Evolutionary conservation across 2,888 invertebrate genomes (phyloP).

Genomic region (Ariolimax columbianus): DNA sequence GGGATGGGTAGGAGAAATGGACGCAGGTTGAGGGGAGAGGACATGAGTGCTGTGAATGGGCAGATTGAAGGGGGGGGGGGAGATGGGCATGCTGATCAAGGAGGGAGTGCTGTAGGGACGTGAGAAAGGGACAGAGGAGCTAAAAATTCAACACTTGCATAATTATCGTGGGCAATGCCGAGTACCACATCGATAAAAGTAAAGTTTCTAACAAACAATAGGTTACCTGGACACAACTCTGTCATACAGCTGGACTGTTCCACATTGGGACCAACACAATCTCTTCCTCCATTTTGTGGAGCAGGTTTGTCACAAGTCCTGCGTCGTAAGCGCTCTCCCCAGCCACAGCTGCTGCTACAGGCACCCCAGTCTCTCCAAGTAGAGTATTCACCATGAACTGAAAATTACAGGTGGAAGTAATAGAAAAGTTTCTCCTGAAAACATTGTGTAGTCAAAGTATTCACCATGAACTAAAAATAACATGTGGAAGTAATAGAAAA

Average conservation of each 20-base stretch:
- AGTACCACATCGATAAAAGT: too few relatives aligned
- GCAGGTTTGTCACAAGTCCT: conserved; percentile 81
- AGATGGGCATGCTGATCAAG: too few relatives aligned
- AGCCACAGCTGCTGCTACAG: conserved; percentile 82
- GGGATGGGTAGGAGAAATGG: too few relatives aligned
- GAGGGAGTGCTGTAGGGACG: too few relatives aligned
- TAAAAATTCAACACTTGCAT: too few relatives aligned
- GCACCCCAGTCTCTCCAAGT: conserved; percentile 82
- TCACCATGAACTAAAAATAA: too few relatives aligned
- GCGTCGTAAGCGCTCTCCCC: conserved; percentile 81
- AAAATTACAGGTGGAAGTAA: conserved; percentile 31
- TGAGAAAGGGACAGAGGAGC: too few relatives aligned
- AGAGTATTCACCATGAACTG: conserved; percentile 80
- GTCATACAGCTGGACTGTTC: conserved; percentile 70
- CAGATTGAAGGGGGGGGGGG: too few relatives aligned
- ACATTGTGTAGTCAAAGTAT: not conserved
- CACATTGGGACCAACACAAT: conserved; percentile 76
- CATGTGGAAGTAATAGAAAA: too few relatives aligned
- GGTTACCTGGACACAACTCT: conserved; percentile 72
- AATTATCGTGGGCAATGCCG: too few relatives aligned
- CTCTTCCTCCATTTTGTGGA: conserved; percentile 79
- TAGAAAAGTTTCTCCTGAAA: not conserved
- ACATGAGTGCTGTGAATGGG: too few relatives aligned
- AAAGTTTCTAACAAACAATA: not conserved
- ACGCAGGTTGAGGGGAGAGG: too few relatives aligned